Percentiles rank a stretch among this genome's conserved stretches.
Evolutionary conservation across 1,140 invertebrate genomes (phyloP).

Genomic region (Caenorhabditis inopinata): DNA sequence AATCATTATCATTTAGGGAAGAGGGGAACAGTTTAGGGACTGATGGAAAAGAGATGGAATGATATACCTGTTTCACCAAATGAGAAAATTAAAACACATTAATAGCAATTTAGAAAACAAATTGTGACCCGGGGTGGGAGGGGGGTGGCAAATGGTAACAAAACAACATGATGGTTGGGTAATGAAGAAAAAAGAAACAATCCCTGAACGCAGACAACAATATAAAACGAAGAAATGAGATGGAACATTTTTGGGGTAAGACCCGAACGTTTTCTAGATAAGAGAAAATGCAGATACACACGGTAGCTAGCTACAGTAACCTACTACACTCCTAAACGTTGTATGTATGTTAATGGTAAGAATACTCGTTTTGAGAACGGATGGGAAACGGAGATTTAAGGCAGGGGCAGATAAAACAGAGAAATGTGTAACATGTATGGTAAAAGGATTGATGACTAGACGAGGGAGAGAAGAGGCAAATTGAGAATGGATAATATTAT

Average conservation of each 20-base stretch:
- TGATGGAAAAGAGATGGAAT: not conserved
- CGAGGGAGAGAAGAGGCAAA: not conserved
- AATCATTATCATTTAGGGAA: constrained; percentile 14
- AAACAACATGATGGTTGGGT: constrained; percentile 18
- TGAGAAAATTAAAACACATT: not conserved
- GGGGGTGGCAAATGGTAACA: constrained; percentile 12
- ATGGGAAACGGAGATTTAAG: not conserved
- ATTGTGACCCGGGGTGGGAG: constrained; percentile 29
- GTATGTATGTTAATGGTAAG: not conserved
- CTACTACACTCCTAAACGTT: constrained; percentile 15
- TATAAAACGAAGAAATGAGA: constrained; percentile 10
- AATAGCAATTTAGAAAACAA: constrained; percentile 11
- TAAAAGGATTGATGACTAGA: constrained; percentile 19
- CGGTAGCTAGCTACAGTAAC: constrained; percentile 21
- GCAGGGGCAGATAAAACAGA: constrained; percentile 9
- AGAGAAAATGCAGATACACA: constrained; percentile 34
- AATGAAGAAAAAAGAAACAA: not conserved
- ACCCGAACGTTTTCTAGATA: constrained; percentile 31
- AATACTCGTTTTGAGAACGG: constrained; percentile 21
- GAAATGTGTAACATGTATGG: constrained; percentile 29
- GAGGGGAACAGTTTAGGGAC: not conserved
- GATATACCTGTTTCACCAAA: constrained; percentile 16
- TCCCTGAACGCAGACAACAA: constrained; percentile 31
- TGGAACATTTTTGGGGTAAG: not conserved
- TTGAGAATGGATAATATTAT: constrained; percentile 23